Base-by-base conservation (phyloP, 2,888 invertebrate species). In the Hirudinaria manillensis region DNA sequence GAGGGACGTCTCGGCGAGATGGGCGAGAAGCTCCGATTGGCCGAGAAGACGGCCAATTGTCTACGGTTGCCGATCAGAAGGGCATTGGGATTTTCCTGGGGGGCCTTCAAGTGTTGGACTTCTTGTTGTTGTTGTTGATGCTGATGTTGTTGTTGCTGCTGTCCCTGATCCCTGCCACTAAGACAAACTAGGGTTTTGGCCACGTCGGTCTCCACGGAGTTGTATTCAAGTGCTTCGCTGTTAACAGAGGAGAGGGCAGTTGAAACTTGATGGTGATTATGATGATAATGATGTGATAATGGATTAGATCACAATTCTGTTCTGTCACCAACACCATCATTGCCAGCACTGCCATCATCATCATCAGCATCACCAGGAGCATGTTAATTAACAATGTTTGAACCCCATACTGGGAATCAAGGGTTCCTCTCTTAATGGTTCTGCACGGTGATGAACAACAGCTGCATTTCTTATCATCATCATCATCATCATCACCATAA, bases 101-200 rank as follows among this genome's bases (percentile, higher is more conserved):
- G 32, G 24, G n/a, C 34, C 10, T 19, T 65, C 27, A 34, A 24
- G 38, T 27, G 27, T 34, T 61, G 72, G 38, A 56, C 32, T 16
- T 67, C n/a, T 56, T 74, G 66, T 32, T 66, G 73, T 34, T 74
- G 74, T 29, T 51, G 53, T 19, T 72, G 55, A 7, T 10, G 24
- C 38, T 34, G 70, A 29, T 65, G 76, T 36, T 72, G 73, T n/a
- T 65, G 72, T 27, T 1, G 76, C 51, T 66, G 65, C 32, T 66
- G 36, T 27, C 24, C 73, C 36, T 73, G 45, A 34, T 4, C 21
- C 70, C 36, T 75, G 66, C 72, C 75, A 80, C 94, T 93, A 81
- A 96, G 88, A 21, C 94, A 95, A 81, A 95, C 94, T 78, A 96
- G 88, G 93, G 95, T 94, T 85, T 93, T 95, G 70, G 96, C 96